Evolutionary conservation across 2,888 invertebrate species (phyloP).

Genomic region (Vanessa cardui): DNA sequence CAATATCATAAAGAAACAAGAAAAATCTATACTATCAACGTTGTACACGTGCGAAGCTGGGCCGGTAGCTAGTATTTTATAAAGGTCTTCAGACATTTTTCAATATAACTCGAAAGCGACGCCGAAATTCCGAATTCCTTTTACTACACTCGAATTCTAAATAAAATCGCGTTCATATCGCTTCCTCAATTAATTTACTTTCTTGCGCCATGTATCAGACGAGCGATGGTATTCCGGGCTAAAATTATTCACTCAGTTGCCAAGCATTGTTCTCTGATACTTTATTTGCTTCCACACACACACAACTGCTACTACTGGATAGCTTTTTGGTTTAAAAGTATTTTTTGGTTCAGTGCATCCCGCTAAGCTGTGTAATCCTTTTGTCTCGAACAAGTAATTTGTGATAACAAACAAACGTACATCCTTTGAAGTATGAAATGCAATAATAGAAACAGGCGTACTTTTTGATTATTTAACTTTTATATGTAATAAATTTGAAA

Average conservation of each 20-base stretch:
- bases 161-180: conserved; percentile 41
- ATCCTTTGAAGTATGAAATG: conserved; percentile 54
- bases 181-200: conserved; percentile 47
- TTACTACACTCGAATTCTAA: conserved; percentile 39
- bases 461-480: conserved; percentile 17
- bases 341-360: conserved; percentile 71
- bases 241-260: conserved; percentile 79
- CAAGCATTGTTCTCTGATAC: conserved; percentile 78
- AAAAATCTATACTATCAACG: too few species aligned
- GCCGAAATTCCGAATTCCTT: conserved; percentile 34
- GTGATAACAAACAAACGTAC: conserved; percentile 65
- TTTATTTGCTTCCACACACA: conserved; percentile 70
- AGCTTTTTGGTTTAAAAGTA: conserved; percentile 48
- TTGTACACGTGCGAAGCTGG: too few species aligned
- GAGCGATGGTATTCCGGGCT: conserved; percentile 66
- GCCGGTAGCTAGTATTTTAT: too few species aligned
- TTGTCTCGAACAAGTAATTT: conserved; percentile 64
- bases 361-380: conserved; percentile 66
- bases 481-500: conserved; percentile 6
- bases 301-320: conserved; percentile 42
- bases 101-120: conserved; percentile 10
- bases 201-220: conserved; percentile 50
- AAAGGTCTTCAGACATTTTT: not conserved
- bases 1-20: too few species aligned
- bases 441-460: conserved; percentile 35